These are phyloP conservation scores for Paedocypris sp. DNA, from an alignment of 2,113 vertebrate species.

Conservation along the genomic window DNA sequence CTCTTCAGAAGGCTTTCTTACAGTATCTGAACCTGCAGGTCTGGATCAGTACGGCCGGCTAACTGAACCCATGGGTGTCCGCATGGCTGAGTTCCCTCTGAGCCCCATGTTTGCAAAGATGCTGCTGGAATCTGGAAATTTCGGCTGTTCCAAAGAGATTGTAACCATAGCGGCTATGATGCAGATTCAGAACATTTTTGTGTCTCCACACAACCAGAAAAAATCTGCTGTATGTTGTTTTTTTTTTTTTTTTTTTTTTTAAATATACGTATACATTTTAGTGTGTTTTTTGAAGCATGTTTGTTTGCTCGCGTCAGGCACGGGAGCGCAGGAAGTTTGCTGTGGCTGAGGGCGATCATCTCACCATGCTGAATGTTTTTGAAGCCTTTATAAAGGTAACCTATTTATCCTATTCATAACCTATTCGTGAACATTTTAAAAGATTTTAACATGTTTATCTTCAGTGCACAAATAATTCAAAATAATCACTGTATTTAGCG, in stretches of 20 bases:
- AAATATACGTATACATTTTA: not conserved
- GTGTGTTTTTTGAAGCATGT: not conserved
- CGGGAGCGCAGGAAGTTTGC: slow-evolving; percentile 91
- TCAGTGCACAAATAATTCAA: too few species aligned
- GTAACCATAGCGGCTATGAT: slow-evolving; percentile 96
- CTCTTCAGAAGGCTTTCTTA: too few species aligned
- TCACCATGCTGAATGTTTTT: slow-evolving; percentile 96
- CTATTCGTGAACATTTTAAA: too few species aligned
- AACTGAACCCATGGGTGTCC: slow-evolving; percentile 85
- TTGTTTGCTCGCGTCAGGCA: slow-evolving; percentile 53
- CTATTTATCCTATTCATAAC: too few species aligned
- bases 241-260: not conserved
- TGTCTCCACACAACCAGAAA: slow-evolving; percentile 83
- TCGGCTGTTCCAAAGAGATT: slow-evolving; percentile 93
- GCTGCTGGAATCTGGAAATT: slow-evolving; percentile 95
- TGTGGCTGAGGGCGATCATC: slow-evolving; percentile 93
- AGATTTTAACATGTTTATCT: too few species aligned
- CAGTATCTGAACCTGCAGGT: too few species aligned
- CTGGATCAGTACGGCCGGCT: slow-evolving; percentile 88
- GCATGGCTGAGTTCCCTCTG: slow-evolving; percentile 94
- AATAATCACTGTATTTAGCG: too few species aligned
- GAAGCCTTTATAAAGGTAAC: slow-evolving; percentile 95
- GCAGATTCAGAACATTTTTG: slow-evolving; percentile 96
- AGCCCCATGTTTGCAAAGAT: slow-evolving; percentile 99
- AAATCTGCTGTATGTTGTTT: slow-evolving; percentile 71